Evolutionary conservation across 2,797 vertebrate genomes (phyloP).

Genomic region (Darevskia mixta): DNA sequence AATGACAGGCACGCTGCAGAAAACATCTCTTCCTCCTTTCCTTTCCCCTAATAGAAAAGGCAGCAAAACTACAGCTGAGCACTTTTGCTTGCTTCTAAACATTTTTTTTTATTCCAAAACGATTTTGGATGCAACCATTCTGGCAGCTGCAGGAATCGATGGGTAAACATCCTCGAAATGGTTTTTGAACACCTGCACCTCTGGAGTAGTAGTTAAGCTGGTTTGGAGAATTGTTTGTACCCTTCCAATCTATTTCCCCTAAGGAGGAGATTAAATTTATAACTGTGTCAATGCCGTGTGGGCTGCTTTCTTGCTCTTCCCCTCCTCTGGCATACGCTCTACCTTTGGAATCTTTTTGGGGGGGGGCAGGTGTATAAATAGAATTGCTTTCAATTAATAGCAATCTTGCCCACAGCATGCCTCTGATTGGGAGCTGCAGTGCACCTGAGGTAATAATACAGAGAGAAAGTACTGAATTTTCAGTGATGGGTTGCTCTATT

Average conservation of each 20-base stretch:
- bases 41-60: background rate
- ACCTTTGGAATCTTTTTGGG: conserved; percentile 5
- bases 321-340: conserved; percentile 10
- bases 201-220: background rate
- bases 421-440: conserved; percentile 13
- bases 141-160: conserved; percentile 13
- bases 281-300: background rate
- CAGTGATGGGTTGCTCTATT: background rate
- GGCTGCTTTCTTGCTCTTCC: conserved; percentile 13
- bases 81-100: background rate
- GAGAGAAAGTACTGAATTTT: conserved; percentile 42
- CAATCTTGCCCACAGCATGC: background rate
- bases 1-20: background rate
- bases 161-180: conserved; percentile 29
- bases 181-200: conserved; percentile 18
- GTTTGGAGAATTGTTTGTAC: conserved; percentile 20
- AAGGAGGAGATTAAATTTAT: conserved; percentile 35
- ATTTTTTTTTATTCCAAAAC: background rate
- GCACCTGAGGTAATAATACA: conserved; percentile 55
- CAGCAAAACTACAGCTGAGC: background rate
- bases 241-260: conserved; percentile 20
- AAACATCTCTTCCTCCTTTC: background rate
- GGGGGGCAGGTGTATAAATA: conserved; percentile 49
- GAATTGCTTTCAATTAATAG: conserved; percentile 21
- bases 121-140: conserved; percentile 4